Conservation (phyloP, 2,113 vertebrate genomes). For the Orientallactaga bullata region DNA sequence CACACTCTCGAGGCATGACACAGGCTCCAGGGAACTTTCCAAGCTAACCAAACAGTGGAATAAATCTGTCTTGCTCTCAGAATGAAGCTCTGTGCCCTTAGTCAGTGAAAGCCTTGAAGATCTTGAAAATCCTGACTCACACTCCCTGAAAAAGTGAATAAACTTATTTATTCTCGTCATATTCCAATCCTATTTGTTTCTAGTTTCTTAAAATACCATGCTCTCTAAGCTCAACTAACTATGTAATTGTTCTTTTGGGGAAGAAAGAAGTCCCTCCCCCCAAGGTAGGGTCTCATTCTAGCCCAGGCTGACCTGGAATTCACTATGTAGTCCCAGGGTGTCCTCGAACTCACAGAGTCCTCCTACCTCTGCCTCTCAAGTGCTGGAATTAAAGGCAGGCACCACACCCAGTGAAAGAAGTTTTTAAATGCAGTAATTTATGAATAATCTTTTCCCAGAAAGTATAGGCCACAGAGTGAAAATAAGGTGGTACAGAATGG, state of each 20-base stretch:
- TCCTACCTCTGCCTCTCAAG: too few species aligned
- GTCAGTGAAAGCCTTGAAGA: background rate
- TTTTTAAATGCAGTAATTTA: conserved; percentile 13
- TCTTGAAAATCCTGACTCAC: background rate
- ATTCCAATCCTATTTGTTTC: background rate
- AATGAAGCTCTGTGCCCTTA: background rate
- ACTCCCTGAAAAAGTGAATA: background rate
- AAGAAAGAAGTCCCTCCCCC: background rate
- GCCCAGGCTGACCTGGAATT: too few species aligned
- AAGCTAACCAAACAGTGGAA: background rate
- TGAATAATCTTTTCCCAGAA: background rate
- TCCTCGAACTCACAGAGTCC: too few species aligned
- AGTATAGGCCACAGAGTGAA: background rate
- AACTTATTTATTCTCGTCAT: background rate
- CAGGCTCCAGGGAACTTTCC: background rate
- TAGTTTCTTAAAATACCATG: background rate
- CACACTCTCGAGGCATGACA: background rate
- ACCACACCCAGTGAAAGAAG: too few species aligned
- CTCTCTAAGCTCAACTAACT: conserved; percentile 23
- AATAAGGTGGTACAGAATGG: background rate
- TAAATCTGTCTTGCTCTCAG: background rate
- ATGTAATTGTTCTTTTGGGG: background rate
- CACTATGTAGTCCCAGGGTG: too few species aligned
- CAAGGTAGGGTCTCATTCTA: too few species aligned
- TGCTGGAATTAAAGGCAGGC: too few species aligned